Base-by-base conservation (phyloP, 2,797 vertebrate genomes). In the Oreortyx pictus region DNA sequence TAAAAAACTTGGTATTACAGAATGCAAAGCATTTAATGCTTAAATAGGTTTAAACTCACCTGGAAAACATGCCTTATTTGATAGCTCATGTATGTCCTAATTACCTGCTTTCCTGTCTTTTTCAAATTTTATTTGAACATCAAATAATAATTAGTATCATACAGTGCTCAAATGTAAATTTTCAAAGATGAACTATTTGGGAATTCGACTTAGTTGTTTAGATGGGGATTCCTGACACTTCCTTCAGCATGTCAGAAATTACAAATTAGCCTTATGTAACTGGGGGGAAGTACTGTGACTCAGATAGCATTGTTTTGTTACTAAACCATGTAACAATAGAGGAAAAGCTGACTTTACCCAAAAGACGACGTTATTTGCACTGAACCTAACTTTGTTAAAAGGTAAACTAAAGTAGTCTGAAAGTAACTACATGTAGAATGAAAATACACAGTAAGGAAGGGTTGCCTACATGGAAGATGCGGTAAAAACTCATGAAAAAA, bases 81-180 rank as follows among this genome's bases (percentile, higher is more conserved):
- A 20, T 31, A 72, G 37, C 14, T 27, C 74, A 27, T 0, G 0
- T 82, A 22, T 0, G 0, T 86, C 15, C 18, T 19, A 65, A 64
- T 78, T 70, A 73, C 5, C 25, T 33, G 41, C 15, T 71, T 75
- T 62, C 7, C 7, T 49, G 39, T 1, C 9, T 61, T 75, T 87
- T 86, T 13, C 25, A 57, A n/a, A 23, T 54, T 89, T 4, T 24
- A n/a, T 44, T 68, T 61, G 50, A 66, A 56, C 27, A 49, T 18
- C 50, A 82, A 46, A 37, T 74, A 85, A 68, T 35, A 43, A 65
- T 43, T 31, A 71, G 35, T 16, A 22, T 13, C 29, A 37, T 57
- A 39, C 7, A 44, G 22, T 41, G 47, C 57, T 67, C 20, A 20
- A 33, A 33, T 37, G 11, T 37, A 86, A 64, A 44, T 31, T 23